Base-by-base conservation (phyloP, 2,113 vertebrate genomes). In the Chloroceryle aenea region DNA sequence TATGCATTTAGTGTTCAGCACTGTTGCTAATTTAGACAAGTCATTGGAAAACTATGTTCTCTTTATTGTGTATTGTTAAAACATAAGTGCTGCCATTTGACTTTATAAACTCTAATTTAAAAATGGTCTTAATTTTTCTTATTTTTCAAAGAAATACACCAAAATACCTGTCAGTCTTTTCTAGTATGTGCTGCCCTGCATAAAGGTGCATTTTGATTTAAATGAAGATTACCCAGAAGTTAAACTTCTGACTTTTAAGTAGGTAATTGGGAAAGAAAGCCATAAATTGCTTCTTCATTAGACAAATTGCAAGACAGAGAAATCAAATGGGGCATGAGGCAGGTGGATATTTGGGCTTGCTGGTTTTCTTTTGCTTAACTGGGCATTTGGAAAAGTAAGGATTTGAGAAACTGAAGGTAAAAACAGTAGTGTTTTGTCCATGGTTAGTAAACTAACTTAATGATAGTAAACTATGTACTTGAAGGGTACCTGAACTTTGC, bases 51-150 rank as follows among this genome's bases (percentile, higher is more conserved):
- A 94, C 2, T 0, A 83, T 72, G 40, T 89, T 94, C 52, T 94
- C 19, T 95, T 93, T 95, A 93, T 85, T 95, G 47, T 20, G 1
- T 87, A 48, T 90, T 91, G 85, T 91, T 95, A 94, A 94, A 96
- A 90, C 6, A 3, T 93, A 91, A 95, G 61, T 91, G 76, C 82
- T 95, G 67, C 47, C 36, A 72, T 83, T 94, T 90, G 55, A 79
- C 52, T 95, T 97, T 84, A 94, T 88, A 94, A 95, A 73, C 43
- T 72, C 34, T 72, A 82, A 87, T 79, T 45, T 82, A 83, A 89
- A 86, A 52, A 43, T 62, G 6, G 16, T 5, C 81, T 43, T 58
- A 87, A 74, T 80, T 80, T 10, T 22, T 73, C 32, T 42, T 50
- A 40, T 81, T 92, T 87, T 83, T 59, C n/a, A 80, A 74, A 89